phyloP scores from a whole-genome alignment of 2,888 invertebrate species.

The Macrophya alboannulata region DNA sequence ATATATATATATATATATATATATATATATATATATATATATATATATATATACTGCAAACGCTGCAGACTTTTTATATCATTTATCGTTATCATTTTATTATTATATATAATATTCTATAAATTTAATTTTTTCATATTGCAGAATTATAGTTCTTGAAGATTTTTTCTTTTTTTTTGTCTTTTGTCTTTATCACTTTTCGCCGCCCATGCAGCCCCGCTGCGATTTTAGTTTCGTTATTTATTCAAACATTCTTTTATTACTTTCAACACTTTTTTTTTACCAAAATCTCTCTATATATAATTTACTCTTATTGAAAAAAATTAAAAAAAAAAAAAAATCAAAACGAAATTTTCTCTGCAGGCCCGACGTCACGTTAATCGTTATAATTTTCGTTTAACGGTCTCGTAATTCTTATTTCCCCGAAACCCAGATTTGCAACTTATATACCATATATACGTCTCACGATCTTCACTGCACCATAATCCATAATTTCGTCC shows the following conservation, averaged over 20 bases:
- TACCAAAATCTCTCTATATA: neutral
- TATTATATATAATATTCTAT: neutral
- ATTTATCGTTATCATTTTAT: neutral
- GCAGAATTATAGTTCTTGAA: neutral
- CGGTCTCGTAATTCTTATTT: neutral
- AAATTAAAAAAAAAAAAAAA: too few relatives aligned
- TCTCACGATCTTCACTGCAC: too few relatives aligned
- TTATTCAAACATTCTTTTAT: neutral
- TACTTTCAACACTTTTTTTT: neutral
- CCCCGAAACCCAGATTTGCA: neutral
- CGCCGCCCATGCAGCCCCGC: constrained; percentile 11
- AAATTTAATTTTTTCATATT: neutral
- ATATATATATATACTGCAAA: neutral
- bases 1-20: neutral
- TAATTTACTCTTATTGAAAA: constrained; percentile 14
- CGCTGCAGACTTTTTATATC: neutral
- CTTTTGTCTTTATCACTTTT: neutral
- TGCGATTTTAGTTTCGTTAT: constrained; percentile 25
- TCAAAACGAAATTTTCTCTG: neutral
- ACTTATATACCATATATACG: too few relatives aligned
- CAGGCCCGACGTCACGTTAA: constrained; percentile 75
- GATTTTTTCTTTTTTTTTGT: neutral
- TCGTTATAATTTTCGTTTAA: constrained; percentile 71
- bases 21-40: neutral
- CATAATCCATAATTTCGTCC: too few relatives aligned